Evolutionary conservation across 2,113 vertebrate genomes (phyloP).

Genomic region (Cairina moschata): DNA sequence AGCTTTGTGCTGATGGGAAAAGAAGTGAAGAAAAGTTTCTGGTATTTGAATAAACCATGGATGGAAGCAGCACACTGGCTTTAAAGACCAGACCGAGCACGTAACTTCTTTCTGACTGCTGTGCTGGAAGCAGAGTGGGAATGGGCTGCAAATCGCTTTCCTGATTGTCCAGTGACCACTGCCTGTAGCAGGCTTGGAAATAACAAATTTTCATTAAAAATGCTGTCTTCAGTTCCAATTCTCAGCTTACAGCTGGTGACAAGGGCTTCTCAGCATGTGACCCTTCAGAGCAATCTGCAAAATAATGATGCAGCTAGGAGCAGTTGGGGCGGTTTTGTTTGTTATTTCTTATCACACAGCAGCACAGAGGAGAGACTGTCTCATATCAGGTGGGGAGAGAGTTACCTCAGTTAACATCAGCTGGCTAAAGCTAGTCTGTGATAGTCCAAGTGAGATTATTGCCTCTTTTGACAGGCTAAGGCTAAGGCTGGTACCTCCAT

Average conservation of each 20-base stretch:
- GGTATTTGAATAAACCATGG: background rate
- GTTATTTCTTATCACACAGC: background rate
- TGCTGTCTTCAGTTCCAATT: conserved; percentile 14
- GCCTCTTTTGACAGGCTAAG: background rate
- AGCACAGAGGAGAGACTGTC: background rate
- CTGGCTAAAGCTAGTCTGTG: background rate
- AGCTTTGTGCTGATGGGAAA: fast-evolving
- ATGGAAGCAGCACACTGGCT: background rate
- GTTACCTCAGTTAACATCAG: background rate
- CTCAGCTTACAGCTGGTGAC: conserved; percentile 27
- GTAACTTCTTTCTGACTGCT: background rate
- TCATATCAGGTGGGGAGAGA: background rate
- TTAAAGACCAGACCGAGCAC: background rate
- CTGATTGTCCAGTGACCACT: background rate
- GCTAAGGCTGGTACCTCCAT: background rate
- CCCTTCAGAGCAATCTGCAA: background rate
- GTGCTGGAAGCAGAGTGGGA: background rate
- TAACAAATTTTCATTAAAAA: conserved; percentile 30
- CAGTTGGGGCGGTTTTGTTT: background rate
- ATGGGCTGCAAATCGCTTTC: background rate
- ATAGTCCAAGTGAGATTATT: background rate
- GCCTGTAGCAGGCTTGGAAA: conserved; percentile 3
- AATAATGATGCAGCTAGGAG: background rate
- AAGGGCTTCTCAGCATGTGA: conserved; percentile 12
- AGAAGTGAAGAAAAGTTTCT: background rate